A percentile compares a stretch with the other conserved stretches of the same genome.
phyloP scores from a whole-genome alignment of 2,797 vertebrate genomes.

The Remorina albescens region DNA sequence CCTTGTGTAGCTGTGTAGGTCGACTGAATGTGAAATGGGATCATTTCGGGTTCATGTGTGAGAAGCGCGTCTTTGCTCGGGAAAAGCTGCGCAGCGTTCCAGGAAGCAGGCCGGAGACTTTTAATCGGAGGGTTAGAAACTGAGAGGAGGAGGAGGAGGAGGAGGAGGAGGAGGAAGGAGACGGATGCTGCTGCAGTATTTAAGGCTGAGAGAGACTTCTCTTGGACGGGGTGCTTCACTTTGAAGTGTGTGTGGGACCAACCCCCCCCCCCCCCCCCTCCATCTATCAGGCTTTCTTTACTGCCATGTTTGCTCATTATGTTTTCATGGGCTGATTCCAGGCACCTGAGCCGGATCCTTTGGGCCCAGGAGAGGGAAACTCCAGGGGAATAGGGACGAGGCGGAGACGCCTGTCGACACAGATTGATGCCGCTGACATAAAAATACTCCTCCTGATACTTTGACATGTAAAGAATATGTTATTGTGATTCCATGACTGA shows the following conservation, averaged over 20 bases:
- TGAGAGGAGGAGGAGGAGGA: conserved; percentile 6
- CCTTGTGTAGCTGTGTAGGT: conserved; percentile 49
- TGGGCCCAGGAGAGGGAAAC: conserved; percentile 59
- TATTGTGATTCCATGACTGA: conserved; percentile 37
- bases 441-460: conserved; percentile 17
- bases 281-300: conserved; percentile 34
- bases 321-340: conserved; percentile 70
- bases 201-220: conserved; percentile 48
- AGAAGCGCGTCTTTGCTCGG: conserved; percentile 34
- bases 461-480: conserved; percentile 30
- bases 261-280: conserved; percentile 31
- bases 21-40: conserved; percentile 56
- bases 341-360: conserved; percentile 63
- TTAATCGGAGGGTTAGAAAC: conserved; percentile 60
- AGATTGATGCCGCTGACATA: conserved; percentile 48
- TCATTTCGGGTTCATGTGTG: conserved; percentile 39
- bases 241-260: conserved; percentile 63
- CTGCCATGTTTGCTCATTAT: conserved; percentile 76
- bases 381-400: conserved; percentile 56
- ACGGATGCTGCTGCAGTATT: conserved; percentile 44
- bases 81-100: conserved; percentile 26
- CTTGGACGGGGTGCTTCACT: conserved; percentile 60
- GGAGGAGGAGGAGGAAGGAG: conserved; percentile 14
- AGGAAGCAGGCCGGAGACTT: conserved; percentile 39
- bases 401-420: conserved; percentile 32